Conservation (phyloP, 1,140 invertebrate species). For the Zaprionus vittiger region DNA sequence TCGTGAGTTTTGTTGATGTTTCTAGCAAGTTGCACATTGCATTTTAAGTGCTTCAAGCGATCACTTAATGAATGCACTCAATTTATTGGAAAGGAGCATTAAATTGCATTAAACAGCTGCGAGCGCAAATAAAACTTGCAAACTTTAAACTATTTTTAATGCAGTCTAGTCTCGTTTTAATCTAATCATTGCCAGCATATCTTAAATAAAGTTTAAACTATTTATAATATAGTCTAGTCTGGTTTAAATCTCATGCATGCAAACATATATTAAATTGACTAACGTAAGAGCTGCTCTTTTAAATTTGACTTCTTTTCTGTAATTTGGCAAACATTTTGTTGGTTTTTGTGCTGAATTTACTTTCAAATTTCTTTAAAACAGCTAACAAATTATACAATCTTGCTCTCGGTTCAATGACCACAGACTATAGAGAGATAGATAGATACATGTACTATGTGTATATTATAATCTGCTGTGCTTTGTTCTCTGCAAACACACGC, state of each 20-base stretch:
- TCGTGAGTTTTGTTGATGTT: constrained; percentile 24
- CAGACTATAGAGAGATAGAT: constrained; percentile 25
- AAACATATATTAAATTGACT: background rate
- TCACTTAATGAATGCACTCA: constrained; percentile 31
- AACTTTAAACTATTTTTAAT: background rate
- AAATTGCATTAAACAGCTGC: constrained; percentile 2
- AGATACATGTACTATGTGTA: constrained; percentile 4
- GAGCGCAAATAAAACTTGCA: background rate
- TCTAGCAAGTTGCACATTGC: constrained; percentile 53
- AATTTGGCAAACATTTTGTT: background rate
- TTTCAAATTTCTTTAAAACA: background rate
- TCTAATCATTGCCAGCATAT: background rate
- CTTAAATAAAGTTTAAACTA: background rate
- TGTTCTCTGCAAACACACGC: background rate
- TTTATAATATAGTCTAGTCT: no score
- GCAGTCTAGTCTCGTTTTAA: background rate
- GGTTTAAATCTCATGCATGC: no score
- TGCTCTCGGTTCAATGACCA: constrained; percentile 40
- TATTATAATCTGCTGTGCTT: constrained; percentile 8
- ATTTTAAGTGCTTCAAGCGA: constrained; percentile 45
- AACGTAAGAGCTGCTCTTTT: background rate
- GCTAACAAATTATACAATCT: background rate
- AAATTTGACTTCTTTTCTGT: background rate
- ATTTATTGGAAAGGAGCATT: constrained; percentile 18
- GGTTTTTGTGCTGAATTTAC: background rate